A percentile compares a stretch with the other conserved stretches of the same genome.
These are phyloP conservation scores for Tragelaphus imberbis DNA, from an alignment of 2,113 vertebrate genomes.

Conservation along the genomic window DNA sequence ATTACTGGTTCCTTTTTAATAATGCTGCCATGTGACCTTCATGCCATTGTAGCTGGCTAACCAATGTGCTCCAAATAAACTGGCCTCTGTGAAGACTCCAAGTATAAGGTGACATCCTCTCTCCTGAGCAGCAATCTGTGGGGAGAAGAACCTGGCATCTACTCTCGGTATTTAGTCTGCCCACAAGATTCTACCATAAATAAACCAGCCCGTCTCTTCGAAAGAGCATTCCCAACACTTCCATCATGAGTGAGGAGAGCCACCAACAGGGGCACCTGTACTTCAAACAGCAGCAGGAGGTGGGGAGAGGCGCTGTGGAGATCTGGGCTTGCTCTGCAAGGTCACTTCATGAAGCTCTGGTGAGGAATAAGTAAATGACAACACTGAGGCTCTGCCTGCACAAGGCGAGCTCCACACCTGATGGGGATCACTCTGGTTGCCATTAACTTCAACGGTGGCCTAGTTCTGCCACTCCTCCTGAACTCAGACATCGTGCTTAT, in stretches of 20 bases:
- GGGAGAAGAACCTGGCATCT: background rate
- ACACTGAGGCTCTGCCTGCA: background rate
- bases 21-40: background rate
- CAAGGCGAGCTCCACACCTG: background rate
- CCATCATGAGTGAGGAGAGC: conserved; percentile 19
- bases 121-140: background rate
- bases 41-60: background rate
- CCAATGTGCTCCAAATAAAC: background rate
- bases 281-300: conserved; percentile 7
- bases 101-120: background rate
- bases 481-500: background rate
- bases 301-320: background rate
- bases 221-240: background rate
- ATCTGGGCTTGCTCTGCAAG: background rate
- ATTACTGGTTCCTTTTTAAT: background rate
- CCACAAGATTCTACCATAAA: background rate
- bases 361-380: background rate
- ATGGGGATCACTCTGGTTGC: background rate
- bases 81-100: background rate
- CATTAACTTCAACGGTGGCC: background rate
- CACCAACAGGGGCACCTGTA: background rate
- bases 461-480: background rate
- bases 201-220: background rate
- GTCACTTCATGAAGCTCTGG: background rate
- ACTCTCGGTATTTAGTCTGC: background rate